These are phyloP conservation scores for Tubulanus polymorphus DNA, from an alignment of 2,888 invertebrate genomes.

Conservation along the genomic window DNA sequence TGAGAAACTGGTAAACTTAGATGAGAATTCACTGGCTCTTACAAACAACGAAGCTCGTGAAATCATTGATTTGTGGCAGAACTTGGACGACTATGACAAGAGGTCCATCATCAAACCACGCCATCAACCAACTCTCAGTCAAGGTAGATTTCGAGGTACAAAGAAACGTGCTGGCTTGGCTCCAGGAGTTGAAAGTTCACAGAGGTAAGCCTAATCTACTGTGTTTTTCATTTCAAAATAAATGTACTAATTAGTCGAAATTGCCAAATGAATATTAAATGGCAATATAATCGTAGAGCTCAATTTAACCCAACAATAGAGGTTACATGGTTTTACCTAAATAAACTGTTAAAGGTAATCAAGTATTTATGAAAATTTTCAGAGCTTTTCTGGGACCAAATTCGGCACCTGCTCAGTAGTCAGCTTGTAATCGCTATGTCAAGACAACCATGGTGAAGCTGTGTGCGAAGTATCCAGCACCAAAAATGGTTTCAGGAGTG, in stretches of 20 bases:
- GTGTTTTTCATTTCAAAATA: too few species aligned
- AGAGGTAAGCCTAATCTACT: too few species aligned
- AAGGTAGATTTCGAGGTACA: constrained; percentile 11
- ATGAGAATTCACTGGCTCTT: too few species aligned
- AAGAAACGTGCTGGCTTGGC: constrained; percentile 5
- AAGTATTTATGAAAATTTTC: too few species aligned
- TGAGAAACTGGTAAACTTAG: not conserved
- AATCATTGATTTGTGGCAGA: constrained; percentile 2
- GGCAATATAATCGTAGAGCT: too few species aligned
- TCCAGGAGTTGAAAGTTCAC: constrained; percentile 12
- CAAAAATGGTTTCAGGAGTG: not conserved
- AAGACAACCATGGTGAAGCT: constrained; percentile 7
- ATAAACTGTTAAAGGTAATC: too few species aligned
- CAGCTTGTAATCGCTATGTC: constrained; percentile 12
- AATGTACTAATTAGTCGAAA: too few species aligned
- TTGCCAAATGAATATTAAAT: too few species aligned
- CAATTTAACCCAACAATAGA: too few species aligned
- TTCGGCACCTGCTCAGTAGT: constrained; percentile 5
- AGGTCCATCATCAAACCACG: constrained; percentile 6
- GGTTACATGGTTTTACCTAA: too few species aligned
- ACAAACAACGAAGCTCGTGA: not conserved
- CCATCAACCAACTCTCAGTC: not conserved
- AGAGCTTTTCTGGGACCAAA: constrained; percentile 10
- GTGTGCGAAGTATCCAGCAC: not conserved
- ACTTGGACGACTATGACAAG: constrained; percentile 11